Percentiles rank a stretch among this genome's conserved stretches.
Conservation (phyloP, 2,888 invertebrate genomes). For the Eupeodes luniger region DNA sequence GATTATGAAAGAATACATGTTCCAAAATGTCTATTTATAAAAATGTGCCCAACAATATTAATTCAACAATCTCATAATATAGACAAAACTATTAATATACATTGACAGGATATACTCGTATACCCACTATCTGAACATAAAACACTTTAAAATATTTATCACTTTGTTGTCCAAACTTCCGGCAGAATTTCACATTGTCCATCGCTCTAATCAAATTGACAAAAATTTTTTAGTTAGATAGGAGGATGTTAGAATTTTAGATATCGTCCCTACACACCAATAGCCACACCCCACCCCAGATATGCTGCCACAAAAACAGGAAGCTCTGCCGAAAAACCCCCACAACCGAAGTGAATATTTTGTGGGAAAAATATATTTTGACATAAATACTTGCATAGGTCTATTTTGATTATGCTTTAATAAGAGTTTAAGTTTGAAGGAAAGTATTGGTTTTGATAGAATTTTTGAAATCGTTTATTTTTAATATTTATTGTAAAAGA, state of each 20-base stretch:
- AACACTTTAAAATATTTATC: constrained; percentile 71
- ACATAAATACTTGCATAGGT: neutral
- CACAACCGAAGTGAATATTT: constrained; percentile 25
- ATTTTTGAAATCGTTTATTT: neutral
- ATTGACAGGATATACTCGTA: constrained; percentile 29
- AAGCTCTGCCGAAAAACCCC: constrained; percentile 40
- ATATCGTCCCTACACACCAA: constrained; percentile 16
- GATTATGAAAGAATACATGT: no score
- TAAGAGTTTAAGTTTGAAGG: neutral
- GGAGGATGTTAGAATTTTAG: constrained; percentile 39
- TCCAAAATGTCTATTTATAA: no score
- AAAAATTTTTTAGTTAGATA: constrained; percentile 56
- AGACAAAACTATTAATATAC: neutral
- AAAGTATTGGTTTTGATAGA: neutral
- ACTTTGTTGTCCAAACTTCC: constrained; percentile 56
- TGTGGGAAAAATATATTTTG: constrained; percentile 43
- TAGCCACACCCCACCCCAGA: no score
- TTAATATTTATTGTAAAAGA: no score
- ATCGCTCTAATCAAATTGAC: constrained; percentile 67
- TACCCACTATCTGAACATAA: constrained; percentile 19
- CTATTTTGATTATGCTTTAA: neutral
- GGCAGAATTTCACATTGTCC: constrained; percentile 50
- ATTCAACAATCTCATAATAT: neutral
- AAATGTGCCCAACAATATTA: no score
- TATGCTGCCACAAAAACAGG: constrained; percentile 38